Conservation (phyloP, 2,888 invertebrate species). For the Apoda limacodes region DNA sequence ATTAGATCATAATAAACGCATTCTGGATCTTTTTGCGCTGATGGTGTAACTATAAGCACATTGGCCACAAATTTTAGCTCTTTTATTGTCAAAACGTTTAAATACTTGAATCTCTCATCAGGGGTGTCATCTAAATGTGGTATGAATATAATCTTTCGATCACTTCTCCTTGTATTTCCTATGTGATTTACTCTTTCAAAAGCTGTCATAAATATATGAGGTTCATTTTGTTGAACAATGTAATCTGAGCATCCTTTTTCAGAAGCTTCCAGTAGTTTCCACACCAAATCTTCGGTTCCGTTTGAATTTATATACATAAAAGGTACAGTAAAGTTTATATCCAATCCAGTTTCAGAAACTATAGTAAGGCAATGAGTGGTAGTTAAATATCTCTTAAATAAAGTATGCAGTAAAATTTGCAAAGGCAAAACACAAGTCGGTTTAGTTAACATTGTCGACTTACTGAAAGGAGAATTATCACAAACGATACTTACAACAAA, state of each 20-base stretch:
- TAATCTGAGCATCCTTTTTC: slow-evolving; percentile 63
- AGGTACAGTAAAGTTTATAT: slow-evolving; percentile 23
- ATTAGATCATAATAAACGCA: slow-evolving; percentile 38
- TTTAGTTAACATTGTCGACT: not conserved
- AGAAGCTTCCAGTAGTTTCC: slow-evolving; percentile 35
- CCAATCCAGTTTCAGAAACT: slow-evolving; percentile 33
- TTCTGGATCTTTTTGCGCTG: slow-evolving; percentile 13
- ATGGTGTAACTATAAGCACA: slow-evolving; percentile 34
- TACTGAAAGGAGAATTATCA: no score
- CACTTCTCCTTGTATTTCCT: slow-evolving; percentile 49
- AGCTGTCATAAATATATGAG: slow-evolving; percentile 40
- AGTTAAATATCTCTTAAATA: slow-evolving; percentile 37
- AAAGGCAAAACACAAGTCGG: slow-evolving; percentile 24
- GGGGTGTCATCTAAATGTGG: slow-evolving; percentile 24
- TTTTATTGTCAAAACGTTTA: slow-evolving; percentile 34
- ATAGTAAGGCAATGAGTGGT: slow-evolving; percentile 43
- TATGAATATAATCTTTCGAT: slow-evolving; percentile 52
- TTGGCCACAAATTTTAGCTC: slow-evolving; percentile 43
- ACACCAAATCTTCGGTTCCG: slow-evolving; percentile 24
- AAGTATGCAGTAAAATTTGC: slow-evolving; percentile 38
- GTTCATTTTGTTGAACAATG: slow-evolving; percentile 40
- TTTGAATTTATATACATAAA: slow-evolving; percentile 31
- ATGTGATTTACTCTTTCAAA: slow-evolving; percentile 45
- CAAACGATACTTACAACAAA: no score
- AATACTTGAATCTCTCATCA: slow-evolving; percentile 19